Evolutionary conservation across 1,140 invertebrate genomes (phyloP).

Genomic region (Bombus fervidus): DNA sequence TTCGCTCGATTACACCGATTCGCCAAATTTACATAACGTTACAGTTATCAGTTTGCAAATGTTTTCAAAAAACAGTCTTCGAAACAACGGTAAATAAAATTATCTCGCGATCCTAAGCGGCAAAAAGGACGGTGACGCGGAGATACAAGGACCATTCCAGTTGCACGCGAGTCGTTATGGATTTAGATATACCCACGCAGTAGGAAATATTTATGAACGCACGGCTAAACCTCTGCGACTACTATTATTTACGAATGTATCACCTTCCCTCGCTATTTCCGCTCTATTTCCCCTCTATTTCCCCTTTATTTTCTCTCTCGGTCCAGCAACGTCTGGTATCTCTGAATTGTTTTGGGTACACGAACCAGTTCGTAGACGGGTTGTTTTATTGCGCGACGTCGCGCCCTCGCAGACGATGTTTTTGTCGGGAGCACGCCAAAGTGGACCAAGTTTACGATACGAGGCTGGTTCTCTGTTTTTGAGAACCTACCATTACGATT

Average conservation of each 20-base stretch:
- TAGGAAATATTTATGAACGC: constrained; percentile 16
- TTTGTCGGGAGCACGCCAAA: neutral
- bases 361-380: neutral
- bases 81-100: neutral
- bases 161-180: neutral
- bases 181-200: neutral
- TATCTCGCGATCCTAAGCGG: neutral
- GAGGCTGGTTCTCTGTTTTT: neutral
- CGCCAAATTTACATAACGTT: no score
- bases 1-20: no score
- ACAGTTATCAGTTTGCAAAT: no score
- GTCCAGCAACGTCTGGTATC: neutral
- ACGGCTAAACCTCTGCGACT: neutral
- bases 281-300: neutral
- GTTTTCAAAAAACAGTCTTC: neutral
- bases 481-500: neutral
- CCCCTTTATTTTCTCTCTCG: neutral
- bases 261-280: neutral
- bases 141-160: neutral
- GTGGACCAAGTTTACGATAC: constrained; percentile 11
- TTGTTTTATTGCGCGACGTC: constrained; percentile 11
- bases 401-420: neutral
- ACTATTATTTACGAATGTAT: constrained; percentile 25
- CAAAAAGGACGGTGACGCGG: neutral
- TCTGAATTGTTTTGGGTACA: constrained; percentile 13